Base-by-base conservation (phyloP, 2,888 invertebrate genomes). In the Perithous albicinctus region DNA sequence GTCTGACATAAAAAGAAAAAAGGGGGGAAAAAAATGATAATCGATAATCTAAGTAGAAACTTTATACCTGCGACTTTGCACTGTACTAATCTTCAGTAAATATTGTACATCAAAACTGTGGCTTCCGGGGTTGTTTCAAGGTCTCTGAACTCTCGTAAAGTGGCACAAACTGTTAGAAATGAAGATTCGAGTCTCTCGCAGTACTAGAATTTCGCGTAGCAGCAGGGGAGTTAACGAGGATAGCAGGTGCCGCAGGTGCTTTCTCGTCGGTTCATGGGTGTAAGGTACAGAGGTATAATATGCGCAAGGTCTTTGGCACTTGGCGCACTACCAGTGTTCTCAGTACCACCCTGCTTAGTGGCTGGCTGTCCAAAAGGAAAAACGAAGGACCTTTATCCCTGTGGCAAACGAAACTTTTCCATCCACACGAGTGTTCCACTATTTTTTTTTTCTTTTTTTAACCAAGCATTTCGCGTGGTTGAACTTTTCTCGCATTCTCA, bases 241-340 rank as follows among this genome's bases (percentile, higher is more conserved):
- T 64, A 26, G 63, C 78, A 78, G 81, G 81, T 78, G 74, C 69
- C 78, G 63, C 81, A 81, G 81, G 81, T 81, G 78, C 69, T 78
- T 81, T 78, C 29, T 46, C 59, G 29, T 10, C 43, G 63, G 56
- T n/a, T 41, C 43, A 46, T 29, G 43, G 56, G 56, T 64, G 18
- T n/a, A 64, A 54, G 54, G n/a, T 8, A 20, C 8, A 59, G 29
- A 56, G 6, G 38, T 79, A 23, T 4, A 41, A 46, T 38, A n/a
- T n/a, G n/a, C n/a, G 18, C 66, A 35, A 46, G 35, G 70, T 69
- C 64, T 59, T 80, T 82, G 76, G 66, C 82, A 76, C 80, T 80
- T 67, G 72, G 61, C 41, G 70, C 54, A 38, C 61, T 63, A 67
- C 32, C 76, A 66, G 76, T 67, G 80, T 80, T 79, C 59, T 48